Base-by-base conservation (phyloP, 2,797 vertebrate genomes). In the Martes flavigula region DNA sequence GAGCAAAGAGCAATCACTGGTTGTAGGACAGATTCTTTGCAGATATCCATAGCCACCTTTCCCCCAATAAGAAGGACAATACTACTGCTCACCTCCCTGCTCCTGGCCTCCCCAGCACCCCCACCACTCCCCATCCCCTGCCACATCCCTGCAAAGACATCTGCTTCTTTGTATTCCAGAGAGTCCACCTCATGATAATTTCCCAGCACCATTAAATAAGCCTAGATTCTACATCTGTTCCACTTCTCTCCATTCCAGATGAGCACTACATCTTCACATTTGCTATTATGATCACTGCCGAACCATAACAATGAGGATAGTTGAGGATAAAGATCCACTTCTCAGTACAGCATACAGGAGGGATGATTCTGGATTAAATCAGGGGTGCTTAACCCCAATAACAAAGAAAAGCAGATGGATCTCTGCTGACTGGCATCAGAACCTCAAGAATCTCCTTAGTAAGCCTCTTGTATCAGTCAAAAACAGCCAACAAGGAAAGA, bases 381-480 rank as follows among this genome's bases (percentile, higher is more conserved):
- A 18, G 58, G 1, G 5, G 3, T 32, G 78, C 66, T 85, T 82
- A 93, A 70, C n/a, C 30, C 46, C 25, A 75, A 27, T 56, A 46
- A 87, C n/a, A 90, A 94, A 73, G 58, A 40, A 54, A 89, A 86
- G 10, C 38, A 95, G 46, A 86, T 87, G 27, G 3, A 58, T 77
- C 35, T 64, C 83, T 87, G 27, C 72, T 79, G 48, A 93, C 48
- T 38, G 12, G 86, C n/a, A 75, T 81, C 17, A 91, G 58, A 92
- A 93, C 48, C 51, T 91, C 14, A 81, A 58, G 30, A 93, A 62
- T 72, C 32, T 87, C 70, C 38, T 92, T 54, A 38, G 54, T 32
- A 88, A 96, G 46, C 15, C 30, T 90, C 75, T 86, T 14, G 60
- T 66, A 68, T 82, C 88, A 73, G 89, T 91, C 88, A 90, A 83